Conservation (phyloP, 2,888 invertebrate species). For the Drosophila phalerata region DNA sequence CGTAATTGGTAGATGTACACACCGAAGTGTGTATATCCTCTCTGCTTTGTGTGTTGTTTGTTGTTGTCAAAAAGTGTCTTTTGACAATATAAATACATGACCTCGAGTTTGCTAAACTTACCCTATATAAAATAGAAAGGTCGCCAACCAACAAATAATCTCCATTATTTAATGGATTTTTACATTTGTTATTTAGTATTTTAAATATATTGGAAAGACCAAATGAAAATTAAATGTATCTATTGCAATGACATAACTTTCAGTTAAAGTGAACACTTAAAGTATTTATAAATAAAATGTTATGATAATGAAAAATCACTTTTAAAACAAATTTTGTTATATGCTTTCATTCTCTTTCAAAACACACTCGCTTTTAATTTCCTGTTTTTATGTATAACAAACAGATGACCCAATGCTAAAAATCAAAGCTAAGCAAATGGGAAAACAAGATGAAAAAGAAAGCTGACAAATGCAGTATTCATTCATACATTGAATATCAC, state of each 20-base stretch:
- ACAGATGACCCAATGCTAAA: constrained; percentile 29
- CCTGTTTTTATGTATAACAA: constrained; percentile 20
- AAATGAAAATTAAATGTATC: not conserved
- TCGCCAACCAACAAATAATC: no score
- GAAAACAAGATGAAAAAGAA: constrained; percentile 17
- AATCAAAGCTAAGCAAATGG: constrained; percentile 34
- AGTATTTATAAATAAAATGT: not conserved
- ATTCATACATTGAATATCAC: constrained; percentile 35
- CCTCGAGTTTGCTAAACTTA: no score
- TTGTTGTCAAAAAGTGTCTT: no score
- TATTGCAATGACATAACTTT: not conserved
- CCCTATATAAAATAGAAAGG: no score
- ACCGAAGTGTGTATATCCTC: no score
- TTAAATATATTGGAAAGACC: no score
- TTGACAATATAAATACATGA: no score
- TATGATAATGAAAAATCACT: not conserved
- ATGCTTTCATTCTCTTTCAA: constrained; percentile 1
- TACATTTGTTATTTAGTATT: no score
- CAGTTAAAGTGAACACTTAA: not conserved
- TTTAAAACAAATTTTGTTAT: not conserved
- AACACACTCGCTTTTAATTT: constrained; percentile 13
- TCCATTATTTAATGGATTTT: no score
- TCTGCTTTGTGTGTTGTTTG: no score
- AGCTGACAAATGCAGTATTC: constrained; percentile 32
- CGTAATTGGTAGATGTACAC: no score